These are phyloP conservation scores for Sericinus montela DNA, from an alignment of 2,888 invertebrate genomes.

Conservation along the genomic window DNA sequence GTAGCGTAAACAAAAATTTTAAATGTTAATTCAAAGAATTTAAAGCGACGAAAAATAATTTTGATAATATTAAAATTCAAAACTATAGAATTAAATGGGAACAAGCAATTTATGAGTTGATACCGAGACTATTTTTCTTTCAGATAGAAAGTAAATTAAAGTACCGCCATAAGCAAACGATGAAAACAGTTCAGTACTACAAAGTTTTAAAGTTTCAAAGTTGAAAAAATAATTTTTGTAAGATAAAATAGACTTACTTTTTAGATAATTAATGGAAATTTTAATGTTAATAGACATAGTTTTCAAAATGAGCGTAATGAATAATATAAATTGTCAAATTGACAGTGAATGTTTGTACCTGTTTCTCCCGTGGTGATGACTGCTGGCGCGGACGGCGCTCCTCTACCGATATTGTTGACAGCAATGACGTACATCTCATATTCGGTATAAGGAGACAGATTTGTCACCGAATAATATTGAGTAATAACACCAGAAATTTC, in stretches of 20 bases:
- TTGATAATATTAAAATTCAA: conserved; percentile 35
- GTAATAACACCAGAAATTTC: conserved; percentile 96
- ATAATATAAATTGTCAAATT: too few species aligned
- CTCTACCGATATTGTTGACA: conserved; percentile 95
- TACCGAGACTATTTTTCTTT: too few species aligned
- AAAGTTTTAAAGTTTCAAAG: too few species aligned
- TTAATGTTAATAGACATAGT: too few species aligned
- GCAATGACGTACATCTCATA: conserved; percentile 98
- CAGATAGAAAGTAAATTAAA: too few species aligned
- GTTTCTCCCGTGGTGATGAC: conserved; percentile 98
- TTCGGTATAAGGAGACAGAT: conserved; percentile 95
- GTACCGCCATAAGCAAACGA: too few species aligned
- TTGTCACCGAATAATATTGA: conserved; percentile 94
- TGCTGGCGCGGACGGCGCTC: conserved; percentile 92
- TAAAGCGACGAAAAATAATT: conserved; percentile 47
- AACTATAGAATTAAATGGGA: conserved; percentile 35
- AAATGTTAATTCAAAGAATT: conserved; percentile 41
- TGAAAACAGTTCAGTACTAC: too few species aligned
- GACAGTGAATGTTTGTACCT: conserved; percentile 77
- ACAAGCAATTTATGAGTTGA: conserved; percentile 30
- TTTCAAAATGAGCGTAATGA: too few species aligned
- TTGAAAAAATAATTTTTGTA: too few species aligned
- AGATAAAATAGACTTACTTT: too few species aligned
- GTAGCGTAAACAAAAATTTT: conserved; percentile 56
- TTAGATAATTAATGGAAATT: too few species aligned